A percentile compares a stretch with the other conserved stretches of the same genome.
Conservation (phyloP, 2,797 vertebrate genomes). For the Merluccius polli region DNA sequence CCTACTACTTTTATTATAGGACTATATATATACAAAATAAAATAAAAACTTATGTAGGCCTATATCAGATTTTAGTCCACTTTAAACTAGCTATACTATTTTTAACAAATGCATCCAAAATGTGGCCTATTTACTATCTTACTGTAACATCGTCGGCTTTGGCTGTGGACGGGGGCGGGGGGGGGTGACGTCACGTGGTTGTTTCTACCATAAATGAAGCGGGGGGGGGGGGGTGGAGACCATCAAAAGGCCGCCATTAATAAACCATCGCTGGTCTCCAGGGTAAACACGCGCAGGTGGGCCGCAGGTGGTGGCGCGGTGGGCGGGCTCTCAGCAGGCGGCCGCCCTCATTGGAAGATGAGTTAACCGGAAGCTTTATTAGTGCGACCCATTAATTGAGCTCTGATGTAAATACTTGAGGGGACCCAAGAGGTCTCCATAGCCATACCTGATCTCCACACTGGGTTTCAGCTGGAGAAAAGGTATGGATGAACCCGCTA, state of each 20-base stretch:
- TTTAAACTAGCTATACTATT: background rate
- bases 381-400: background rate
- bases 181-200: no score
- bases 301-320: slow-evolving; percentile 11
- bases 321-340: slow-evolving; percentile 8
- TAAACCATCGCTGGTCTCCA: slow-evolving; percentile 35
- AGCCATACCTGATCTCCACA: no score
- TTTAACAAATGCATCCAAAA: background rate
- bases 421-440: no score
- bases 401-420: background rate
- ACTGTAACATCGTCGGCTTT: no score
- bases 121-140: no score
- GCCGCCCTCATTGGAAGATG: slow-evolving; percentile 11
- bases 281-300: slow-evolving; percentile 9
- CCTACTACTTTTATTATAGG: background rate
- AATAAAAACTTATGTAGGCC: background rate
- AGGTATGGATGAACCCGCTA: no score
- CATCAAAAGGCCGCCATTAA: slow-evolving; percentile 30
- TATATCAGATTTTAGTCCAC: background rate
- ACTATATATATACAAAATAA: background rate
- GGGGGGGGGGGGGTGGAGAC: background rate
- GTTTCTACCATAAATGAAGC: background rate
- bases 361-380: background rate
- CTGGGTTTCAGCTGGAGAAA: no score
- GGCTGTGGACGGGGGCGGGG: no score